Conservation (phyloP, 2,888 invertebrate genomes). For the Agriopis marginaria region DNA sequence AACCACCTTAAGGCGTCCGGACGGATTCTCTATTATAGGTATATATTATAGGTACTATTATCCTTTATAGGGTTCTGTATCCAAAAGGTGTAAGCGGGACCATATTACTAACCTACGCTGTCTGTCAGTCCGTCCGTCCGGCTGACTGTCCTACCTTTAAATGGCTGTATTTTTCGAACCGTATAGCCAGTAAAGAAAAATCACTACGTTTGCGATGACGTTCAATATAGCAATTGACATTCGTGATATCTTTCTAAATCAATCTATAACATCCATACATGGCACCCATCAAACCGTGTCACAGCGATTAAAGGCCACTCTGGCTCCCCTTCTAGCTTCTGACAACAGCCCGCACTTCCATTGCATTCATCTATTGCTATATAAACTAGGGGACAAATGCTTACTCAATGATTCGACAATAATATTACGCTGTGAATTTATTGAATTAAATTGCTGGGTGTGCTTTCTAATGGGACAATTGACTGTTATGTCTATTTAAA, state of each 20-base stretch:
- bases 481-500: slow-evolving; percentile 25
- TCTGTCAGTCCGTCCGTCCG: too few species aligned
- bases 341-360: slow-evolving; percentile 57
- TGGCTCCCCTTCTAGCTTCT: slow-evolving; percentile 21
- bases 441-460: slow-evolving; percentile 23
- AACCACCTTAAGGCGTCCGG: too few species aligned
- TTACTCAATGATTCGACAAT: slow-evolving; percentile 76
- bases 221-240: too few species aligned
- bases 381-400: slow-evolving; percentile 61
- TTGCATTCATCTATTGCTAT: slow-evolving; percentile 53
- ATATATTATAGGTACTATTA: too few species aligned
- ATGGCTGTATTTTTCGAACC: too few species aligned
- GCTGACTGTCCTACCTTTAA: too few species aligned
- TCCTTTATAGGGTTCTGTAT: too few species aligned
- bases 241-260: background rate
- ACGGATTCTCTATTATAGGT: too few species aligned
- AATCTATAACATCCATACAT: background rate
- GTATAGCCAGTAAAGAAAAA: too few species aligned
- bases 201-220: too few species aligned
- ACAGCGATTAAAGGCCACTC: slow-evolving; percentile 21
- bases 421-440: slow-evolving; percentile 38
- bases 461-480: slow-evolving; percentile 22
- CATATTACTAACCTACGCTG: too few species aligned
- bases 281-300: slow-evolving; percentile 2
- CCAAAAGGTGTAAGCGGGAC: too few species aligned